phyloP scores from a whole-genome alignment of 2,113 vertebrate genomes.

The Thalassoma bifasciatum region DNA sequence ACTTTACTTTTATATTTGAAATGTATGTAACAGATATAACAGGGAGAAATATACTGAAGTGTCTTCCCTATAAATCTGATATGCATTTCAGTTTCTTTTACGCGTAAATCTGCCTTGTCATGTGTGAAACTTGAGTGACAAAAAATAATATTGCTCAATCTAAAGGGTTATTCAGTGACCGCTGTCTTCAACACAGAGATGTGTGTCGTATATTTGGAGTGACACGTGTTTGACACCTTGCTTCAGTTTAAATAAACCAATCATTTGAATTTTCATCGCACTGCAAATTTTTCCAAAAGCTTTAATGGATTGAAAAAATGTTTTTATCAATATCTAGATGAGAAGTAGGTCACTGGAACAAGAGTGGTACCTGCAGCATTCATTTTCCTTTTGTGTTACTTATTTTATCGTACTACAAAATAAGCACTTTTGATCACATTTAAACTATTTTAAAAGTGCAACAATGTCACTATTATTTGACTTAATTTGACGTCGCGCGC shows the following conservation, averaged over 20 bases:
- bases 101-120: background rate
- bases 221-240: constrained; percentile 30
- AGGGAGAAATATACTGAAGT: background rate
- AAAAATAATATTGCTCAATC: too few relatives aligned
- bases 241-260: too few relatives aligned
- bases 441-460: background rate
- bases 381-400: background rate
- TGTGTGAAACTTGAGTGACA: background rate
- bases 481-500: constrained; percentile 36
- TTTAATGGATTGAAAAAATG: too few relatives aligned
- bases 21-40: background rate
- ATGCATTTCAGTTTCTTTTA: background rate
- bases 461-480: constrained; percentile 31
- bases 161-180: background rate
- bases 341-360: background rate
- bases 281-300: too few relatives aligned
- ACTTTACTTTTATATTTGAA: background rate
- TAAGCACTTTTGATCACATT: background rate
- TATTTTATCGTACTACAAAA: background rate
- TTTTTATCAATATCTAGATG: too few relatives aligned
- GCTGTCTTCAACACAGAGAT: background rate
- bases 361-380: rapidly evolving
- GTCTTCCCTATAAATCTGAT: background rate
- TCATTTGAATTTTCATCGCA: too few relatives aligned
- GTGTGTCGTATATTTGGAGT: constrained; percentile 2